Conservation (phyloP, 2,797 vertebrate genomes). For the Paramormyrops hopkinsi region DNA sequence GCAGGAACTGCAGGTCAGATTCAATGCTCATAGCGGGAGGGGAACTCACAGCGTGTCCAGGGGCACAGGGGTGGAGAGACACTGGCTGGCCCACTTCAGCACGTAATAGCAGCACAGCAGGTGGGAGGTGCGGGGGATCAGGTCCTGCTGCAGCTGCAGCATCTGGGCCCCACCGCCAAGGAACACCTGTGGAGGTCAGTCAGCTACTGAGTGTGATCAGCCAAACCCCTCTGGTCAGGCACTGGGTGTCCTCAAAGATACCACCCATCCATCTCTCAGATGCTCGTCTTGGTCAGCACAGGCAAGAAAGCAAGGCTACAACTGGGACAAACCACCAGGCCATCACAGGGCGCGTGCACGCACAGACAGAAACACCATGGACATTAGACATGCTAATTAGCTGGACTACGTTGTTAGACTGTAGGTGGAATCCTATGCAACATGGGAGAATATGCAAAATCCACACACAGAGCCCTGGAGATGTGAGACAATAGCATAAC, state of each 20-base stretch:
- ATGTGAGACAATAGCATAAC: background rate
- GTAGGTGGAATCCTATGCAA: background rate
- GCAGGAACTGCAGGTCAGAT: background rate
- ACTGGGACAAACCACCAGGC: background rate
- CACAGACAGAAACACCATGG: background rate
- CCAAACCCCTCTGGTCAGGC: background rate
- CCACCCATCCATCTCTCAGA: background rate
- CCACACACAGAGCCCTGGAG: background rate
- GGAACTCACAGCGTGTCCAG: slow-evolving; percentile 80
- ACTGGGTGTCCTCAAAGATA: background rate
- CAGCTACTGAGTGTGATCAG: background rate
- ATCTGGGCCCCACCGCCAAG: slow-evolving; percentile 68
- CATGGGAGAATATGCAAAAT: background rate
- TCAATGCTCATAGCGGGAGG: background rate
- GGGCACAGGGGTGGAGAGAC: slow-evolving; percentile 70
- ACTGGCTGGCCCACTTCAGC: slow-evolving; percentile 76
- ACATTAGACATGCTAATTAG: background rate
- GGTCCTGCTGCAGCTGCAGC: slow-evolving; percentile 83
- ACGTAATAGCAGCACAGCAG: slow-evolving; percentile 83
- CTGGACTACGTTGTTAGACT: background rate
- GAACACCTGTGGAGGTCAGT: slow-evolving; percentile 57
- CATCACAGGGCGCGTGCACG: background rate
- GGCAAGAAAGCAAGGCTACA: background rate
- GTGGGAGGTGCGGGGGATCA: slow-evolving; percentile 79
- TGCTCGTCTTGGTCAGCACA: too few species aligned